Evolutionary conservation across 2,113 vertebrate species (phyloP).

Genomic region (Corvus hawaiiensis): DNA sequence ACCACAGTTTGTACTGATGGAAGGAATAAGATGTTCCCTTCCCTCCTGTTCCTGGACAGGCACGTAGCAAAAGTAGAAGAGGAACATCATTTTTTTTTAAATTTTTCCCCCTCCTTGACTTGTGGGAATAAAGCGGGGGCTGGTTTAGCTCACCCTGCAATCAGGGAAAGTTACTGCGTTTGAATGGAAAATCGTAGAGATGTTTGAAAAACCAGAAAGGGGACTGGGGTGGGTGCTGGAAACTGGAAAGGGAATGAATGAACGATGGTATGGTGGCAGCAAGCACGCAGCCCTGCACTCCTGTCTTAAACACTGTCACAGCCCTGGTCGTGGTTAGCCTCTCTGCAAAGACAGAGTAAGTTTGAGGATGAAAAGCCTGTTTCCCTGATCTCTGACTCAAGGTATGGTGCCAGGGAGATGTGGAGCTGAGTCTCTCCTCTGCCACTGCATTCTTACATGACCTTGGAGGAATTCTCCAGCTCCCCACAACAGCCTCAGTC

Average conservation of each 20-base stretch:
- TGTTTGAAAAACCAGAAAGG: background rate
- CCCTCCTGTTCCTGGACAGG: background rate
- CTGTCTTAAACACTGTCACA: background rate
- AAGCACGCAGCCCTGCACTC: rapidly evolving
- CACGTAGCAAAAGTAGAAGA: slow-evolving; percentile 5
- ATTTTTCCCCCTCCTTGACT: background rate
- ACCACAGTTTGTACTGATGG: background rate
- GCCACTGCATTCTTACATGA: rapidly evolving
- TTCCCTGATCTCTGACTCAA: background rate
- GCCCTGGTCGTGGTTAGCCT: rapidly evolving
- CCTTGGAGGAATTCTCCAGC: background rate
- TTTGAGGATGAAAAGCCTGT: background rate
- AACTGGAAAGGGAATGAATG: background rate
- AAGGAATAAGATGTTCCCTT: slow-evolving; percentile 42
- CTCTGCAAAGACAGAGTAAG: background rate
- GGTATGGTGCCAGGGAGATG: background rate
- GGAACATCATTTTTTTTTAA: background rate
- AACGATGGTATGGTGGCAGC: background rate
- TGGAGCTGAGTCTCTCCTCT: background rate
- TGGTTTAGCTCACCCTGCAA: background rate
- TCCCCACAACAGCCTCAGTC: background rate
- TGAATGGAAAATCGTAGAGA: background rate
- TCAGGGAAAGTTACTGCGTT: background rate
- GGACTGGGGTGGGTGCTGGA: background rate
- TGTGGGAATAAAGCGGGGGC: background rate